Conservation (phyloP, 2,797 vertebrate genomes). For the Protosalanx chinensis region DNA sequence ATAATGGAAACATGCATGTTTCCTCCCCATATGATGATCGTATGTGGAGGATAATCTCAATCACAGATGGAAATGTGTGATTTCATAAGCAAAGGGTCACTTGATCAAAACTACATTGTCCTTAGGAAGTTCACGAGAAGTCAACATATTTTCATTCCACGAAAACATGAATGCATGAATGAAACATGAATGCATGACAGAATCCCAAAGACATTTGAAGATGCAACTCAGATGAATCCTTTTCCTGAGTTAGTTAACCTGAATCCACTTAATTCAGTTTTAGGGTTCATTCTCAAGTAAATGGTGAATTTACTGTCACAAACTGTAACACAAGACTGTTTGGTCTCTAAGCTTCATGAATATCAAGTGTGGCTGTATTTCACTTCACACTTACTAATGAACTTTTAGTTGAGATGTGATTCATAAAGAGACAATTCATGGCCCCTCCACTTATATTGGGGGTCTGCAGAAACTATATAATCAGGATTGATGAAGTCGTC, state of each 20-base stretch:
- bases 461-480: constrained; percentile 38
- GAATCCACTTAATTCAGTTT: constrained; percentile 54
- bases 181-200: constrained; percentile 1
- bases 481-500: constrained; percentile 70
- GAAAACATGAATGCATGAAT: constrained; percentile 5
- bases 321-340: constrained; percentile 50
- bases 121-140: not conserved
- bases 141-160: not conserved
- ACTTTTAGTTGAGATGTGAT: constrained; percentile 63
- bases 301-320: constrained; percentile 61
- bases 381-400: constrained; percentile 64
- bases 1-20: not conserved
- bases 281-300: constrained; percentile 56
- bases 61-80: not conserved
- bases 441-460: constrained; percentile 49
- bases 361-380: constrained; percentile 59
- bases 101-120: constrained; percentile 1
- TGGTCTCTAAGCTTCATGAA: constrained; percentile 62
- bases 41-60: constrained; percentile 12
- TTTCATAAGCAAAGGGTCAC: not conserved
- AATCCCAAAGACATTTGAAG: no score
- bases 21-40: not conserved
- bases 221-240: constrained; percentile 49
- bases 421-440: constrained; percentile 68
- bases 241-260: constrained; percentile 34